These are phyloP conservation scores for Nasonia oneida DNA, from an alignment of 2,888 invertebrate species.

Conservation along the genomic window DNA sequence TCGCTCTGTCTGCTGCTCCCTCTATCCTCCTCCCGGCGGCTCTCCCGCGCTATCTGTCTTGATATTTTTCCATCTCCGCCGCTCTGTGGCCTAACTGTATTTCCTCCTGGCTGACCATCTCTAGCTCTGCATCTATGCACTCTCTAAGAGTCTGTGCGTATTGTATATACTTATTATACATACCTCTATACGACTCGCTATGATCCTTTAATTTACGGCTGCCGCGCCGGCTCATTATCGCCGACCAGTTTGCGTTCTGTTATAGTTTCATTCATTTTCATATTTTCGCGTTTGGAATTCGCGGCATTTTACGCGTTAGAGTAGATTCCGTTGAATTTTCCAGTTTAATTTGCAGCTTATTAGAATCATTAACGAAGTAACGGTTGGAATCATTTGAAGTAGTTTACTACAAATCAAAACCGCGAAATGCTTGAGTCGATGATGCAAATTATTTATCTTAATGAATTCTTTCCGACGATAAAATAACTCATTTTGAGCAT, in stretches of 20 bases:
- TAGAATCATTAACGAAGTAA: not conserved
- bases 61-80: constrained; percentile 12
- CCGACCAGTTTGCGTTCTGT: not conserved
- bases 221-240: constrained; percentile 31
- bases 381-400: not conserved
- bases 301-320: not conserved
- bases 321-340: not conserved
- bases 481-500: not conserved
- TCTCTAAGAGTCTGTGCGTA: not conserved
- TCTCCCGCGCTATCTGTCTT: not conserved
- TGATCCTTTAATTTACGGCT: constrained; percentile 45
- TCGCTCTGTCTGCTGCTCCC: constrained; percentile 37
- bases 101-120: constrained; percentile 41
- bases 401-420: not conserved
- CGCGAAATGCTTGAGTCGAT: no score
- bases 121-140: not conserved
- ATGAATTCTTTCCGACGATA: not conserved
- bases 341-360: not conserved
- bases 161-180: not conserved
- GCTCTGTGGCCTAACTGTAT: constrained; percentile 30
- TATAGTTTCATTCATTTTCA: constrained; percentile 40
- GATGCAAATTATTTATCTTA: no score
- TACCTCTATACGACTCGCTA: not conserved
- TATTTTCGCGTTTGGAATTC: not conserved
- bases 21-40: not conserved